These are phyloP conservation scores for Loriculus beryllinus DNA, from an alignment of 2,797 vertebrate genomes.

Conservation along the genomic window DNA sequence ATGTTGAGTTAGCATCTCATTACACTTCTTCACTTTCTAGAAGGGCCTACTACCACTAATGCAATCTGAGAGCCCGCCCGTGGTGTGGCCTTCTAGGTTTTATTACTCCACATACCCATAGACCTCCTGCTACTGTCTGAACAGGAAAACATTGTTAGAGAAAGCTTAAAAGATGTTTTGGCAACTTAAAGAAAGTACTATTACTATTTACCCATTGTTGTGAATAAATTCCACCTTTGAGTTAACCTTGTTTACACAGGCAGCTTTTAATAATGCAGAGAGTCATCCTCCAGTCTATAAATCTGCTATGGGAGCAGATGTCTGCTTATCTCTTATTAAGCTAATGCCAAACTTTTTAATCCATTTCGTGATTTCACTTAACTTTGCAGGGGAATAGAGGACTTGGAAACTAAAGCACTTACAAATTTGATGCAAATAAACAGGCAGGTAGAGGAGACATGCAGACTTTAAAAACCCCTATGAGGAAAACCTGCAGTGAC, in stretches of 20 bases:
- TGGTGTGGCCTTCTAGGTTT: not conserved
- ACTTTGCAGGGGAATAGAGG: not conserved
- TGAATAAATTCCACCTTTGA: not conserved
- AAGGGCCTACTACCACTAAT: not conserved
- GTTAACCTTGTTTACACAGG: not conserved
- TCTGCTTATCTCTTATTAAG: not conserved
- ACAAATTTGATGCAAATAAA: not conserved
- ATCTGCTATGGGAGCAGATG: not conserved
- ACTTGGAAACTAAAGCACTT: not conserved
- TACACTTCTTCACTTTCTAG: not conserved
- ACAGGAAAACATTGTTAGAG: not conserved
- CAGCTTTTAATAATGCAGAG: not conserved
- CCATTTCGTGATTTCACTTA: not conserved
- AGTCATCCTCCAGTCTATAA: not conserved
- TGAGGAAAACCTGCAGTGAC: not conserved
- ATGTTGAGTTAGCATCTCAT: not conserved
- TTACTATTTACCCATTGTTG: not conserved
- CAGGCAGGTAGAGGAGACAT: not conserved
- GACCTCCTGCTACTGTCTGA: not conserved
- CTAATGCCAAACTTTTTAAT: not conserved
- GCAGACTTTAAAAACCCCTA: not conserved
- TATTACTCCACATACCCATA: not conserved
- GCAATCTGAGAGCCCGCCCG: not conserved
- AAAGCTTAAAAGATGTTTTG: not conserved
- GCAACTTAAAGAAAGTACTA: not conserved